Evolutionary conservation across 2,888 invertebrate species (phyloP).

Genomic region (Dynastes grantii): DNA sequence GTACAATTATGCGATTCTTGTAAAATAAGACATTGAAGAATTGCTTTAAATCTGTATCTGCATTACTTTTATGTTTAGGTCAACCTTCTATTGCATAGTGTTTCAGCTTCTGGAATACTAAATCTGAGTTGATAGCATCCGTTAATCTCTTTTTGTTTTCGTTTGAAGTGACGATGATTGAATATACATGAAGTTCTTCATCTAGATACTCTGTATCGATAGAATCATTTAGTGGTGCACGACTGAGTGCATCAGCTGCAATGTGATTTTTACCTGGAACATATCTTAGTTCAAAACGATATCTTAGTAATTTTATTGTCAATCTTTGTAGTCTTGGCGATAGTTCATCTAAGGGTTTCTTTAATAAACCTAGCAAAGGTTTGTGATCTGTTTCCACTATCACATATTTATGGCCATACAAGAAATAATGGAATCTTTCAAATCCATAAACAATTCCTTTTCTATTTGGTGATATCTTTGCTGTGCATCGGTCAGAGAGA

Average conservation of each 20-base stretch:
- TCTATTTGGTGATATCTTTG: constrained; percentile 57
- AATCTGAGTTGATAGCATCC: constrained; percentile 35
- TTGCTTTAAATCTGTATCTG: constrained; percentile 24
- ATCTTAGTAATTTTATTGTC: constrained; percentile 17
- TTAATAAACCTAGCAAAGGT: constrained; percentile 12
- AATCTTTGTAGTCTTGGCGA: constrained; percentile 28
- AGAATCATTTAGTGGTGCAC: not conserved
- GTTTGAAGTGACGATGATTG: not conserved
- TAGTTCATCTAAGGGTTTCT: not conserved
- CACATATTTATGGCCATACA: constrained; percentile 25
- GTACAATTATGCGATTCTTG: constrained; percentile 45
- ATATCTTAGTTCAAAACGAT: constrained; percentile 12
- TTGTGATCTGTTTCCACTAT: constrained; percentile 20
- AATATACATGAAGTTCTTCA: not conserved
- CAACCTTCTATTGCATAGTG: constrained; percentile 37
- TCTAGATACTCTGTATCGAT: constrained; percentile 29
- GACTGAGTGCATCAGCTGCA: constrained; percentile 4
- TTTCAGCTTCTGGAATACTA: constrained; percentile 35
- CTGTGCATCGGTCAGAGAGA: constrained; percentile 44
- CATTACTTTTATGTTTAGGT: constrained; percentile 43
- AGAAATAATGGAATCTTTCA: constrained; percentile 51
- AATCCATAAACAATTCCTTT: constrained; percentile 58
- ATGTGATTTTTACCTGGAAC: not conserved
- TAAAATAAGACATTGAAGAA: constrained; percentile 19
- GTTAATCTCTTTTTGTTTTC: constrained; percentile 7